Conservation (phyloP, 2,888 invertebrate species). For the Drosophila rubida region DNA sequence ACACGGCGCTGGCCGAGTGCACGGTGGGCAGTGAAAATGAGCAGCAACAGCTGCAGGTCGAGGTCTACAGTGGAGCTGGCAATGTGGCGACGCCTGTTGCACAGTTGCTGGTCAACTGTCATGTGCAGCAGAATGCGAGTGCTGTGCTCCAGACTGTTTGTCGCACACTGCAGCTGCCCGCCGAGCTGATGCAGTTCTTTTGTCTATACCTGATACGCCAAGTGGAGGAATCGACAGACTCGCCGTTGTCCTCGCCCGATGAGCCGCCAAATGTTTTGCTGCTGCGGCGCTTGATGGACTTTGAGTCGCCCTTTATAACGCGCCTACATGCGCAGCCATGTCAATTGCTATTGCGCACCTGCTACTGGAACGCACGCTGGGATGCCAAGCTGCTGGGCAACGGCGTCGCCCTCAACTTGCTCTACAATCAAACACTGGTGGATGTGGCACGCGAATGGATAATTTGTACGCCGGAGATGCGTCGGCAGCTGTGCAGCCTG, state of each 20-base stretch:
- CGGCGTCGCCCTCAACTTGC: constrained; percentile 92
- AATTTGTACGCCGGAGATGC: constrained; percentile 88
- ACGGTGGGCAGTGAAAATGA: constrained; percentile 60
- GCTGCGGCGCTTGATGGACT: constrained; percentile 96
- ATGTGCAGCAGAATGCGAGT: constrained; percentile 93
- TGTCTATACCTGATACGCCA: constrained; percentile 94
- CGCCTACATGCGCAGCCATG: constrained; percentile 90
- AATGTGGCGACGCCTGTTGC: constrained; percentile 2
- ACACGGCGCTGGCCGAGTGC: constrained; percentile 88
- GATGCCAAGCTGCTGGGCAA: constrained; percentile 94
- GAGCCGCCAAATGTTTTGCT: constrained; percentile 90
- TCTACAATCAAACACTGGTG: constrained; percentile 94
- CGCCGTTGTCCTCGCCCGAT: constrained; percentile 83
- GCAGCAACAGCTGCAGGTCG: constrained; percentile 62
- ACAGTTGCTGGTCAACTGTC: constrained; percentile 92
- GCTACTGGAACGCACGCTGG: constrained; percentile 95
- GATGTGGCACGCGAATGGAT: constrained; percentile 96
- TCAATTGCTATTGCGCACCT: constrained; percentile 94
- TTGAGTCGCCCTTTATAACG: constrained; percentile 98
- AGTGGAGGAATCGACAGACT: constrained; percentile 85
- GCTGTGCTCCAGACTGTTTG: constrained; percentile 93
- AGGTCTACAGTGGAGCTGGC: constrained; percentile 44
- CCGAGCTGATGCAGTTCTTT: constrained; percentile 94
- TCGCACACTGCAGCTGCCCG: constrained; percentile 91
- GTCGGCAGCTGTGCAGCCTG: constrained; percentile 89